phyloP scores from a whole-genome alignment of 2,797 vertebrate species.

The Darevskia nairensis region DNA sequence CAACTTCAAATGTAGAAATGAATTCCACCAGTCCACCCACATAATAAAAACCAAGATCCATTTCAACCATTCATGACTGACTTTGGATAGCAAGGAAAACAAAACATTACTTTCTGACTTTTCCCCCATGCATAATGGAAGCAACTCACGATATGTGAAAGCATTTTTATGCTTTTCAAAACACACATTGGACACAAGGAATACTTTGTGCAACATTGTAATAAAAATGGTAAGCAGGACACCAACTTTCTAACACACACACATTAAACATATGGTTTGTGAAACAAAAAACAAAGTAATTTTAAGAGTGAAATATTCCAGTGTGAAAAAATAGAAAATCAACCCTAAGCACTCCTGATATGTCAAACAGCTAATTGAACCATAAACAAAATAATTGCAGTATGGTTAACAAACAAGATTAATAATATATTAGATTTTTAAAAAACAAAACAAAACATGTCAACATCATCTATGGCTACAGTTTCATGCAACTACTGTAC shows the following conservation, averaged over 20 bases:
- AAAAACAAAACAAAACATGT: neutral
- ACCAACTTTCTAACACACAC: neutral
- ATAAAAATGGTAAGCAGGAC: neutral
- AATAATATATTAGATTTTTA: neutral
- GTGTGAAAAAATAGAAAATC: neutral
- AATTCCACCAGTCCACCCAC: slow-evolving; percentile 1
- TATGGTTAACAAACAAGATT: neutral
- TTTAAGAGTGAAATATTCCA: neutral
- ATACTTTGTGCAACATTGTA: neutral
- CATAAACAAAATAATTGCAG: slow-evolving; percentile 5
- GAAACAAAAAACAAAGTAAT: neutral
- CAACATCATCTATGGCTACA: slow-evolving; percentile 4
- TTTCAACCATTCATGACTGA: neutral
- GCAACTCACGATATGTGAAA: neutral
- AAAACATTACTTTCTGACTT: neutral
- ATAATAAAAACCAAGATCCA: slow-evolving; percentile 10
- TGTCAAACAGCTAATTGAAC: neutral
- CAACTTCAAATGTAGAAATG: neutral
- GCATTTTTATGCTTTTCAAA: neutral
- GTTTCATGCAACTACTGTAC: neutral
- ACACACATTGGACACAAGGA: neutral
- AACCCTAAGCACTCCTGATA: neutral
- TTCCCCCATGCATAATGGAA: neutral
- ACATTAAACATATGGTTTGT: neutral
- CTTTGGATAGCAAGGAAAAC: slow-evolving; percentile 2